These are phyloP conservation scores for Parazoanthus swiftii DNA, from an alignment of 92 coral and sea anemone species.

Conservation along the genomic window DNA sequence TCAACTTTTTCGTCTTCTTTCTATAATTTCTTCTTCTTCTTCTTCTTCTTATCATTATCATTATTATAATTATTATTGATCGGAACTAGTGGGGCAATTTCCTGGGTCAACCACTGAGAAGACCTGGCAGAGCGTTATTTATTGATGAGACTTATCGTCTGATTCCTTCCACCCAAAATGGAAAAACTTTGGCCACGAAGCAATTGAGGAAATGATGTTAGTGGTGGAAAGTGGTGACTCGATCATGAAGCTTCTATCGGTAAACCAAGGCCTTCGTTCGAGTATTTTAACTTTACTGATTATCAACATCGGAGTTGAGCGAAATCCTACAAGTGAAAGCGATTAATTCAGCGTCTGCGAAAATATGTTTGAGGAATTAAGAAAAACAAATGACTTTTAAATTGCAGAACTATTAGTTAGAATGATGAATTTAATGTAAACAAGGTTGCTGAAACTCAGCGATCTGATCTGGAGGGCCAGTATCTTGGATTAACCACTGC, in stretches of 20 bases:
- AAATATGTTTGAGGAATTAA: too few relatives aligned
- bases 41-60: too few relatives aligned
- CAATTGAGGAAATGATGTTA: slow-evolving; percentile 2
- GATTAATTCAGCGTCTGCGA: too few relatives aligned
- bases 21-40: too few relatives aligned
- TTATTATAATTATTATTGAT: neutral
- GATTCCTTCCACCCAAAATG: neutral
- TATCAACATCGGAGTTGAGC: neutral
- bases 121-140: slow-evolving; percentile 2
- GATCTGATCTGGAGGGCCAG: too few relatives aligned
- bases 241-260: neutral
- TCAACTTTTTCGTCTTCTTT: too few relatives aligned
- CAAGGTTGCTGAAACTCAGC: too few relatives aligned
- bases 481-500: too few relatives aligned
- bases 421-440: too few relatives aligned
- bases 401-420: too few relatives aligned
- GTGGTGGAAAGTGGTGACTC: slow-evolving; percentile 8
- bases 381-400: too few relatives aligned
- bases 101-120: slow-evolving; percentile 9
- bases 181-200: slow-evolving; percentile 23
- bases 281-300: neutral
- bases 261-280: slow-evolving; percentile 5
- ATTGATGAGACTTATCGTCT: slow-evolving; percentile 14
- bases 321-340: neutral
- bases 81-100: slow-evolving; percentile 10